Evolutionary conservation across 2,888 invertebrate species (phyloP), one percentile per base, ranked within the genome.

Genomic region (Agonum fuliginosum): DNA sequence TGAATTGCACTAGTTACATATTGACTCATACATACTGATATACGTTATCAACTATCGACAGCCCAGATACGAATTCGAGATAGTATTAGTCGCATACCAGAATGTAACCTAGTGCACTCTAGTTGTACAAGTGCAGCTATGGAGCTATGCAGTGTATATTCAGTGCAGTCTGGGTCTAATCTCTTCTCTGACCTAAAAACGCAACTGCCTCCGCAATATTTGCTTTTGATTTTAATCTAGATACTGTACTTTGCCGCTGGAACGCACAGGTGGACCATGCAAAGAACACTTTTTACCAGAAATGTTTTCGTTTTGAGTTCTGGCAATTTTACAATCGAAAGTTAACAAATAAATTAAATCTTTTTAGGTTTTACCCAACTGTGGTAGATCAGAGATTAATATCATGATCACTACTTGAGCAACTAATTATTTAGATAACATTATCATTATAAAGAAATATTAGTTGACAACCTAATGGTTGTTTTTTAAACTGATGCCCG

Each of bases 171-270:
- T 48, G 20, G 19, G 19, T 48, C 22, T 48, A 48, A 48, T 48
- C 48, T 54, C 14, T 43, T 22, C 10, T 24, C 20, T 54, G 54
- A 54, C 54, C 54, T 54, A 54, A 54, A 54, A 54, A 54, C 54
- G 19, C 54, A 24, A 12, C 54, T 22, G 24, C 54, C 54, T 54
- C 22, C 54, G n/a, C 54, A 54, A 54, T 54, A 24, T 54, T 54
- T 54, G 20, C 54, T 54, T 54, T 54, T 54, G 54, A 54, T 54
- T 54, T 54, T 24, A 54, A 54, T 54, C 24, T 54, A 54, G 54
- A 54, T 54, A 22, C 14, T 14, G 14, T 43, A 43, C n/a, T 51
- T 51, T 12, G 20, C 51, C 4, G 20, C 22, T 54, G 4, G 54
- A 54, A 10, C 12, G 24, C 24, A 54, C 54, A 54, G 54, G 54